Base-by-base conservation (phyloP, 2,113 vertebrate species). In the Illadopsis cleaveri region DNA sequence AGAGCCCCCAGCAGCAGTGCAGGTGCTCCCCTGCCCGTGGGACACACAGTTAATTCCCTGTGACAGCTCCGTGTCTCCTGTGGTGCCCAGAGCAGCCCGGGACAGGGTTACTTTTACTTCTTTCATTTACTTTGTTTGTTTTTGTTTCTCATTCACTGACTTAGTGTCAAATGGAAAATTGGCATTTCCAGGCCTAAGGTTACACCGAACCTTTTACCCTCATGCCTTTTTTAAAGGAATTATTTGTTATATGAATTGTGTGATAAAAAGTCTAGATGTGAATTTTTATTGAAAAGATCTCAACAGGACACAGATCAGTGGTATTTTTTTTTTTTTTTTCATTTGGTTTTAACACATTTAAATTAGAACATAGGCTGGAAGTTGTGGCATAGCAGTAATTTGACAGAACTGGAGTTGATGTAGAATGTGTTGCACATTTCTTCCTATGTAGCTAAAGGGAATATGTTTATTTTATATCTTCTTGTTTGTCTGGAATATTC, bases 381-480 rank as follows among this genome's bases (percentile, higher is more conserved):
- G 28, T 25, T 72, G 44, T 65, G 69, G 21, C 42, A 8, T 30
- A 50, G 50, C 77, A 85, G 20, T 69, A 75, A 72, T 50, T 80
- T 82, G 78, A 23, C 54, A 90, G 76, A 82, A 72, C 54, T 16
- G 50, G 47, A 72, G 38, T 27, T 62, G 57, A 44, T 66, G 12
- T 15, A 60, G 47, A 54, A 42, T 58, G 12, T 10, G 3, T 53
- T 90, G 61, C 78, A 10, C 75, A 40, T 72, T 58, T 92, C 33
- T 75, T 85, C 38, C 16, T 45, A 4, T n/a, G 28, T 88, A 81
- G 83, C 86, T 89, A 51, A 88, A 73, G 38, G 72, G 76, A 65
- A 69, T 51, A 61, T 73, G n/a, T 83, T 83, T 94, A 54, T 90
- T 94, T 83, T 53, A 66, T 61, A 51, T n/a, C 21, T 77, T 78